Evolutionary conservation across 2,113 vertebrate genomes (phyloP).

Genomic region (Tenrec ecaudatus): DNA sequence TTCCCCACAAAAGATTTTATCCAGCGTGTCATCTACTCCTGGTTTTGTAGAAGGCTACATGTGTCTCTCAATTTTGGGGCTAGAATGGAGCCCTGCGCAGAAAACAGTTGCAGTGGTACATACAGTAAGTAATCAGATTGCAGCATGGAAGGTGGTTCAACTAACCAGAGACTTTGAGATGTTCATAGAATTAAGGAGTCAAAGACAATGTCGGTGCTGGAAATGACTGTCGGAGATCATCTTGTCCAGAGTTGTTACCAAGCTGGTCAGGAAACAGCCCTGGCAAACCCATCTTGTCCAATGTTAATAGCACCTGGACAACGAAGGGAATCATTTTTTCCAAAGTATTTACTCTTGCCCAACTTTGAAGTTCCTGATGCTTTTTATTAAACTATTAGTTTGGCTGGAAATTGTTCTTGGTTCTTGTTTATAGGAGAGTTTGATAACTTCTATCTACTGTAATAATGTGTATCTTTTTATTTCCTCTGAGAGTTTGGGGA

Average conservation of each 20-base stretch:
- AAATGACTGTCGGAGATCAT: neutral
- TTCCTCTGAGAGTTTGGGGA: conserved; percentile 68
- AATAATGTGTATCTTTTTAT: conserved; percentile 78
- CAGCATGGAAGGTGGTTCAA: neutral
- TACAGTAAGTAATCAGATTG: neutral
- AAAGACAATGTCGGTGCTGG: neutral
- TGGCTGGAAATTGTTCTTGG: conserved; percentile 60
- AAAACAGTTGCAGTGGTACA: neutral
- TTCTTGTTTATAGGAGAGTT: conserved; percentile 67
- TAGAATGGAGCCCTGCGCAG: neutral
- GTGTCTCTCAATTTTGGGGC: conserved; percentile 11
- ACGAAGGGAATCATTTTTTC: neutral
- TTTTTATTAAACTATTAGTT: conserved; percentile 70
- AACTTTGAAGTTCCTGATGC: neutral
- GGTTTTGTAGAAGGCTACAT: neutral
- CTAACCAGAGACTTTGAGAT: neutral
- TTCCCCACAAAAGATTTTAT: neutral
- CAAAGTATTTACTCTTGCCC: neutral
- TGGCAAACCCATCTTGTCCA: neutral
- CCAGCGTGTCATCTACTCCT: neutral
- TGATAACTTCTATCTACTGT: conserved; percentile 70
- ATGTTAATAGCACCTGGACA: neutral
- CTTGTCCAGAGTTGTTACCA: neutral
- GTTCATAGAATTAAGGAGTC: neutral
- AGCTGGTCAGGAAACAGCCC: neutral